Conservation (phyloP, 2,113 vertebrate genomes). For the Motacilla tschutschensis region DNA sequence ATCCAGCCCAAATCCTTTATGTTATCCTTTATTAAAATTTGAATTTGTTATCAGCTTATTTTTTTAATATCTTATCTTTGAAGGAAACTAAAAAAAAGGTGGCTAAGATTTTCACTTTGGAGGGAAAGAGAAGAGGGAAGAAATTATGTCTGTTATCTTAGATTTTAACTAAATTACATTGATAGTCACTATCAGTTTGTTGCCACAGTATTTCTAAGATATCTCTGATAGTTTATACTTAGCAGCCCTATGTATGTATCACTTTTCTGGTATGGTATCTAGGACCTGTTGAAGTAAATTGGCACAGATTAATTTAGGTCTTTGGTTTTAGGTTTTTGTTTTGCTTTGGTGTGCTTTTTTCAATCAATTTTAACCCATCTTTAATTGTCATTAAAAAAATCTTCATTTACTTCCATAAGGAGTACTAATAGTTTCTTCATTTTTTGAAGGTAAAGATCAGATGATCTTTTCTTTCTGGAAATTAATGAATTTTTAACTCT, state of each 20-base stretch:
- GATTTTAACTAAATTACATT: neutral
- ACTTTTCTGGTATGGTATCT: neutral
- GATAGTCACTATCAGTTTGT: neutral
- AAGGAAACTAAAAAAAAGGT: neutral
- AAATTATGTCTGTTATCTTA: neutral
- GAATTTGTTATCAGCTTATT: neutral
- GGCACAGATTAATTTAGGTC: neutral
- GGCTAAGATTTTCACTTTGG: neutral
- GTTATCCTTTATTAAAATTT: neutral
- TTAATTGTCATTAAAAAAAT: neutral
- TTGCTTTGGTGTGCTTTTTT: neutral
- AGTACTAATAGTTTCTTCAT: neutral
- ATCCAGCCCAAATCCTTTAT: neutral
- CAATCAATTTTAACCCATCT: neutral
- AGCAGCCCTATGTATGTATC: neutral
- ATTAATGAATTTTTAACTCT: slow-evolving; percentile 13
- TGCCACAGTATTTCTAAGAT: slow-evolving; percentile 9
- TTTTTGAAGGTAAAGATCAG: neutral
- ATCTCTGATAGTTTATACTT: slow-evolving; percentile 1
- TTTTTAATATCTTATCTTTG: neutral
- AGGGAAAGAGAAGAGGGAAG: neutral
- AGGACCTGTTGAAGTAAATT: neutral
- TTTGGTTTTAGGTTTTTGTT: neutral
- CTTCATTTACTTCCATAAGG: neutral
- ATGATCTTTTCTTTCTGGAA: neutral